phyloP scores from a whole-genome alignment of 2,888 invertebrate genomes.

The Mystacides longicornis region DNA sequence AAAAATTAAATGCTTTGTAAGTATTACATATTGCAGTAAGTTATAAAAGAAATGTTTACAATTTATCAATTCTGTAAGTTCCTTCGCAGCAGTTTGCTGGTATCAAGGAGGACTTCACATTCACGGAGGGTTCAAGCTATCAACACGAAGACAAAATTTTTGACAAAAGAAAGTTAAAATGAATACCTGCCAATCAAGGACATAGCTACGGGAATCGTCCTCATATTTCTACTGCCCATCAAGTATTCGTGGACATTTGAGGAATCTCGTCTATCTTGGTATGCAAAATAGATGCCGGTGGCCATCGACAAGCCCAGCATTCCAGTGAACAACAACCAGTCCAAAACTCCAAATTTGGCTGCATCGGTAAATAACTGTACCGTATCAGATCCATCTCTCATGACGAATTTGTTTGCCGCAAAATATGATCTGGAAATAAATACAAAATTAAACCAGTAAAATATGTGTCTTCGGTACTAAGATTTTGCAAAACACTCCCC shows the following conservation, averaged over 20 bases:
- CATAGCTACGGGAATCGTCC: slow-evolving; percentile 77
- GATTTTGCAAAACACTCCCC: no score
- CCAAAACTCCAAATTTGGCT: slow-evolving; percentile 32
- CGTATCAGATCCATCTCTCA: neutral
- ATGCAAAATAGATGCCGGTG: slow-evolving; percentile 68
- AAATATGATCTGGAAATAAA: neutral
- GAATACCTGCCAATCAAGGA: slow-evolving; percentile 57
- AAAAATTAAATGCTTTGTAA: no score
- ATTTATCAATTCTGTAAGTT: no score
- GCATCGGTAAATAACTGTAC: neutral
- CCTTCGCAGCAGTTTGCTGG: no score
- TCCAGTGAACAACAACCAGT: slow-evolving; percentile 64
- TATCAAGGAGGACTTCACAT: no score
- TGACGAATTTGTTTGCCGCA: neutral
- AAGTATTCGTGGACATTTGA: slow-evolving; percentile 63
- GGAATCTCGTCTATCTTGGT: slow-evolving; percentile 42
- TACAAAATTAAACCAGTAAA: no score
- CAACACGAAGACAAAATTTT: no score
- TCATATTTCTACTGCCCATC: slow-evolving; percentile 66
- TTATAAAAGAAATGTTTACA: no score
- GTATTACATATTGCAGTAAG: no score
- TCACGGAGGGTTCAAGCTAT: no score
- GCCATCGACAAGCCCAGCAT: slow-evolving; percentile 65
- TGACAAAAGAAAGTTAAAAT: no score
- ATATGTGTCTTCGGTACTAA: no score